Percentiles rank a stretch among this genome's conserved stretches.
Evolutionary conservation across 2,888 invertebrate species (phyloP).

Genomic region (Cataglyphis livida): DNA sequence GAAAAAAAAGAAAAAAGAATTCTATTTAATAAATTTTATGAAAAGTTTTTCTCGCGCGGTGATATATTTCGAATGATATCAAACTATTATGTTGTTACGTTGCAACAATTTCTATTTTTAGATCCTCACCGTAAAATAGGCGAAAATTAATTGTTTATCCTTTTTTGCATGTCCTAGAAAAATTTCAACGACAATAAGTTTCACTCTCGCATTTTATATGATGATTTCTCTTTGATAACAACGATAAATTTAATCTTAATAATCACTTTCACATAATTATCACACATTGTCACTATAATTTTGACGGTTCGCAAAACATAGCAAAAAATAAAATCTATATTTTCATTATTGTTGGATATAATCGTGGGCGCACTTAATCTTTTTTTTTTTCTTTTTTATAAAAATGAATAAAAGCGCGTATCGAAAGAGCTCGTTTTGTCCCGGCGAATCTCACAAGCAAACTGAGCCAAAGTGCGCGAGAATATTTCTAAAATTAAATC

Average conservation of each 20-base stretch:
- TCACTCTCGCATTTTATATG: neutral
- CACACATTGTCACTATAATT: neutral
- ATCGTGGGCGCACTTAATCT: neutral
- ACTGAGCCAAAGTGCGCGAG: conserved; percentile 68
- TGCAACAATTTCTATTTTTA: conserved; percentile 32
- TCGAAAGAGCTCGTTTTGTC: conserved; percentile 46
- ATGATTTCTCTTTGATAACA: neutral
- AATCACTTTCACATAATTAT: neutral
- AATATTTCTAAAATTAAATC: conserved; percentile 82
- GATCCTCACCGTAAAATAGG: neutral
- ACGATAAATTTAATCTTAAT: conserved; percentile 6
- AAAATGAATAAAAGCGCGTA: neutral
- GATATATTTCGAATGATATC: neutral
- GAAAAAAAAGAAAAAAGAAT: conserved; percentile 9
- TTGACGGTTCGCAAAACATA: too few species aligned
- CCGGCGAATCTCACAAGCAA: conserved; percentile 63
- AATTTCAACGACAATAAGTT: conserved; percentile 1
- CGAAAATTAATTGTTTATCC: conserved; percentile 6
- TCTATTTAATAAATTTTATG: conserved; percentile 24
- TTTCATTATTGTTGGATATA: neutral
- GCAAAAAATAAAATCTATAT: neutral
- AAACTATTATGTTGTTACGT: conserved; percentile 3
- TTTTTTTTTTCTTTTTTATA: neutral
- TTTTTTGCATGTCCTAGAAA: neutral
- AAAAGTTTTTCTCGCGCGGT: neutral